These are phyloP conservation scores for Zaprionus inermis DNA, from an alignment of 1,140 invertebrate genomes.

Conservation along the genomic window DNA sequence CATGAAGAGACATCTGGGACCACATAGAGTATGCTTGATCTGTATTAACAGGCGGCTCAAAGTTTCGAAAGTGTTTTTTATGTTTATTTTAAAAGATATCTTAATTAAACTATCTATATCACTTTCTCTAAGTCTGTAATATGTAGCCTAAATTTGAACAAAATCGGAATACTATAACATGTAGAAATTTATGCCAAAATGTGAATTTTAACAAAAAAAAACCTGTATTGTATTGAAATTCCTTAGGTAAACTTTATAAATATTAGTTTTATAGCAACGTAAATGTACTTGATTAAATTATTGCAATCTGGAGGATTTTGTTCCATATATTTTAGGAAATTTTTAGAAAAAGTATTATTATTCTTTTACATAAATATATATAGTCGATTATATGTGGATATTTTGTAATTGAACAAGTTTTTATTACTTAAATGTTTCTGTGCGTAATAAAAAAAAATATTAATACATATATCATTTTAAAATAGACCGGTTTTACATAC, in stretches of 20 bases:
- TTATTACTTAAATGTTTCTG: too few relatives aligned
- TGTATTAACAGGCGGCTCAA: not conserved
- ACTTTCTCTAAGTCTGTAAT: not conserved
- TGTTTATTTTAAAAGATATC: too few relatives aligned
- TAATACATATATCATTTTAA: too few relatives aligned
- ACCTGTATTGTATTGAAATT: not conserved
- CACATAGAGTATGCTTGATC: not conserved
- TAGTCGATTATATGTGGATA: too few relatives aligned
- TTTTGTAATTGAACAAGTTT: too few relatives aligned
- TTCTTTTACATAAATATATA: too few relatives aligned
- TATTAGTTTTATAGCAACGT: not conserved
- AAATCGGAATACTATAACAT: not conserved
- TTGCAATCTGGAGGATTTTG: too few relatives aligned
- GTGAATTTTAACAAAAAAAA: not conserved
- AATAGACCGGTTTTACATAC: not conserved
- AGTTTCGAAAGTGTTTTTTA: too few relatives aligned
- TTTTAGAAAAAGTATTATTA: too few relatives aligned
- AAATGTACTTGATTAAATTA: not conserved
- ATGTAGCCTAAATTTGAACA: not conserved
- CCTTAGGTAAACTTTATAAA: not conserved
- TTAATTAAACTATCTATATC: too few relatives aligned
- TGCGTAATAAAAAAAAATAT: too few relatives aligned
- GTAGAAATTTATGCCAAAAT: not conserved
- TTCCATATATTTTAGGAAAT: too few relatives aligned
- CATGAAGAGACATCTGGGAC: not conserved